phyloP scores from a whole-genome alignment of 92 coral and sea anemone species.

The Siderastrea radians region DNA sequence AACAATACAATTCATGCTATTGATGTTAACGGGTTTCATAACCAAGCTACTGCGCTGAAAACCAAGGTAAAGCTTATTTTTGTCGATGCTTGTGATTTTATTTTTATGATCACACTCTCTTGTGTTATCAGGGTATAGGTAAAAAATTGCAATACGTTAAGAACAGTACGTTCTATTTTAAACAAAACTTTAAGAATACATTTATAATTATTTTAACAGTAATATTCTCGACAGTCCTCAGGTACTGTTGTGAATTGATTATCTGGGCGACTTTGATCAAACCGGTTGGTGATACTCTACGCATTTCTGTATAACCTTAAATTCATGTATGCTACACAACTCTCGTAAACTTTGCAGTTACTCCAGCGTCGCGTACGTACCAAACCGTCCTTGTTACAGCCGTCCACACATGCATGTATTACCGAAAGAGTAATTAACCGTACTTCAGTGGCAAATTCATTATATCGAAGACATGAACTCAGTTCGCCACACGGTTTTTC shows the following conservation, averaged over 20 bases:
- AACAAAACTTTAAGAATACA: background rate
- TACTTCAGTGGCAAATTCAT: background rate
- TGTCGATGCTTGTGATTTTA: background rate
- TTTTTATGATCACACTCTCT: background rate
- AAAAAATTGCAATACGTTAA: too few species aligned
- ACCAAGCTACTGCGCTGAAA: background rate
- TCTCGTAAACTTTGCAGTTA: too few species aligned
- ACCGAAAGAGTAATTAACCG: background rate
- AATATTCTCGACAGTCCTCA: background rate
- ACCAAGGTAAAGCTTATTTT: constrained; percentile 8
- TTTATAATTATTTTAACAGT: background rate
- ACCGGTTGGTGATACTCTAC: too few species aligned
- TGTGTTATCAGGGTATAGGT: too few species aligned
- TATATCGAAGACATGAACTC: background rate
- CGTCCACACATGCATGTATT: too few species aligned
- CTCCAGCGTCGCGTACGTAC: background rate
- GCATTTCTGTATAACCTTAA: too few species aligned
- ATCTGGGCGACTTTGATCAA: too few species aligned
- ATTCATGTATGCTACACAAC: too few species aligned
- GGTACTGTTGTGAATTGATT: too few species aligned
- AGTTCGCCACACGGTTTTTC: background rate
- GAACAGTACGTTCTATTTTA: too few species aligned
- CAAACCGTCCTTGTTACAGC: background rate
- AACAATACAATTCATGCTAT: background rate
- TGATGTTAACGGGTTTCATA: background rate